Conservation (phyloP, 2,113 vertebrate genomes). For the Pteronura brasiliensis region DNA sequence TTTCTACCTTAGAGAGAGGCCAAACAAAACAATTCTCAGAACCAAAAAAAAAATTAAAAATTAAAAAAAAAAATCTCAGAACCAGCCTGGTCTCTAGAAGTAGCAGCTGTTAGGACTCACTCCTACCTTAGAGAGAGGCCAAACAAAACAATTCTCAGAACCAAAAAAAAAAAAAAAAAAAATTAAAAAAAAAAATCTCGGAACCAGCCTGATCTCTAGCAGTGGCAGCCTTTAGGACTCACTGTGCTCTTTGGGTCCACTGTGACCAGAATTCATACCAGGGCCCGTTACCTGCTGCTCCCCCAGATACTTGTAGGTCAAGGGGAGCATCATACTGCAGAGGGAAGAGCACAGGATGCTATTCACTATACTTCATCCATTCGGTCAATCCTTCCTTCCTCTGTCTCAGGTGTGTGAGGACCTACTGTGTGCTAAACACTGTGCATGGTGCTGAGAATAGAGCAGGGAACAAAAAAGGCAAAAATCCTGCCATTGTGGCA, state of each 20-base stretch:
- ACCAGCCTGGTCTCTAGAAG: not conserved
- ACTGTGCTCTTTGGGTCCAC: not conserved
- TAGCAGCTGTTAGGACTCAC: not conserved
- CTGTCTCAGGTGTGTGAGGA: not conserved
- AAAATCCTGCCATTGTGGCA: not conserved
- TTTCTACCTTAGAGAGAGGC: not conserved
- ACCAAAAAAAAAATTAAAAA: too few relatives aligned
- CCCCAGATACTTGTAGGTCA: not conserved
- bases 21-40: not conserved
- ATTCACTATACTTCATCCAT: not conserved
- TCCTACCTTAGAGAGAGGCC: not conserved
- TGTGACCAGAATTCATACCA: not conserved
- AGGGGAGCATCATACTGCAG: not conserved
- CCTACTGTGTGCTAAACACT: not conserved
- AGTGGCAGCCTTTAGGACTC: not conserved
- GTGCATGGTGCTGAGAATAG: not conserved
- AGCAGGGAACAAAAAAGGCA: not conserved
- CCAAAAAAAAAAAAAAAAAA: too few relatives aligned
- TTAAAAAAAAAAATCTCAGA: not conserved
- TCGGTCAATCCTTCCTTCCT: not conserved
- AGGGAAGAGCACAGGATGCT: not conserved
- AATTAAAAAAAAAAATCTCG: not conserved
- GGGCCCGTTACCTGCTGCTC: not conserved
- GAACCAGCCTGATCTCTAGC: not conserved
- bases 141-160: not conserved